phyloP scores from a whole-genome alignment of 2,797 vertebrate genomes.

The Echiichthys vipera region DNA sequence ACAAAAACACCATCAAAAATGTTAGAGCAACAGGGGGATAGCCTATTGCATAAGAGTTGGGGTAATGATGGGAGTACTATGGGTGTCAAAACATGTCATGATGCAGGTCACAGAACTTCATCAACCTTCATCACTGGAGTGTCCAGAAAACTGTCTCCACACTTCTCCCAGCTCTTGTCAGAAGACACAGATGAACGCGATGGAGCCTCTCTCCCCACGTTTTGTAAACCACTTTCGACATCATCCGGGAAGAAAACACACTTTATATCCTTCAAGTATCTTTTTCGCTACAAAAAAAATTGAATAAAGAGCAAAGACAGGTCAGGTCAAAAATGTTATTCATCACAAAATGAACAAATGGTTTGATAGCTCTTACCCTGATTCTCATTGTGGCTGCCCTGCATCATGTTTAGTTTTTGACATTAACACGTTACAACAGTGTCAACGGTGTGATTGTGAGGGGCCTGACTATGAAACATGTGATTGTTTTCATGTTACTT shows the following conservation, averaged over 20 bases:
- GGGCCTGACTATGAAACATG: no score
- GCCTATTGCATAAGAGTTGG: no score
- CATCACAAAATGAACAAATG: background rate
- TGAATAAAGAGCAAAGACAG: background rate
- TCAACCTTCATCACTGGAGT: slow-evolving; percentile 69
- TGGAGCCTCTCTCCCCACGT: slow-evolving; percentile 46
- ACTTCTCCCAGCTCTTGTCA: slow-evolving; percentile 86
- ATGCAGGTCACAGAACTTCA: background rate
- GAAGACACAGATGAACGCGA: slow-evolving; percentile 69
- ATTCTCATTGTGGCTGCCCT: background rate
- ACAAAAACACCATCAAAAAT: slow-evolving; percentile 25
- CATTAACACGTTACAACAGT: background rate
- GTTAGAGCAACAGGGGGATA: background rate
- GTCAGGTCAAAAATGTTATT: background rate
- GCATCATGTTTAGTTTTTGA: background rate
- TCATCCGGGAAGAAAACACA: slow-evolving; percentile 84
- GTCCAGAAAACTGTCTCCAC: slow-evolving; percentile 89
- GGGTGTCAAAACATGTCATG: background rate
- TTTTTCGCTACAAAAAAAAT: slow-evolving; percentile 81
- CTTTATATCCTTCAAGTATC: slow-evolving; percentile 72
- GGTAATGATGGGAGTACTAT: background rate
- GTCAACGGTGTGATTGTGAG: no score
- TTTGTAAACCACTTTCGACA: slow-evolving; percentile 51
- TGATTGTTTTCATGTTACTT: no score
- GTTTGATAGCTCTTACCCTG: background rate